These are phyloP conservation scores for Petaurus breviceps DNA, from an alignment of 2,113 vertebrate species.

Conservation along the genomic window DNA sequence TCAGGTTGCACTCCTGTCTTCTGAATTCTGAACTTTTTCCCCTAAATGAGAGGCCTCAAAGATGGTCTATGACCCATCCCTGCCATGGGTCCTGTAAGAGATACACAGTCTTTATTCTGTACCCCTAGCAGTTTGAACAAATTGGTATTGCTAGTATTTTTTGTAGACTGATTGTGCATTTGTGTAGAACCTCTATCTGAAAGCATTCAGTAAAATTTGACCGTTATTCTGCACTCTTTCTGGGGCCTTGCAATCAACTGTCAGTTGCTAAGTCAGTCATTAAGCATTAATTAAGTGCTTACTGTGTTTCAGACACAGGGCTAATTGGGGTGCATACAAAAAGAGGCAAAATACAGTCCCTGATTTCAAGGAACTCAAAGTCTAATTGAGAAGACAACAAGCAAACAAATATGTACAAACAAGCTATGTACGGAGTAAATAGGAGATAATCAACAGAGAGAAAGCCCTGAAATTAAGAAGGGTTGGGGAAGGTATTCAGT, in stretches of 20 bases:
- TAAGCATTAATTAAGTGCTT: no score
- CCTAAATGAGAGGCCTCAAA: no score
- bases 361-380: not conserved
- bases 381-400: not conserved
- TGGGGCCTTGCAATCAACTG: no score
- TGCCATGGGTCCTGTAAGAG: no score
- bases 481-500: not conserved
- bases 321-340: no score
- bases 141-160: not conserved
- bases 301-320: no score
- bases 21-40: no score
- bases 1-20: no score
- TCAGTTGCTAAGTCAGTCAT: no score
- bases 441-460: not conserved
- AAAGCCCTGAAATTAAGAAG: not conserved
- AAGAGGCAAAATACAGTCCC: no score
- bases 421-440: not conserved
- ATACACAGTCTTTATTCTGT: no score
- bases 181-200: not conserved
- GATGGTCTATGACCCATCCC: no score
- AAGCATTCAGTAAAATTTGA: not conserved
- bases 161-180: not conserved
- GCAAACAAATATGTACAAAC: not conserved
- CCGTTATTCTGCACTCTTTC: not conserved
- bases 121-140: not conserved